phyloP scores from a whole-genome alignment of 2,888 invertebrate genomes.

The Apodemia mormo region DNA sequence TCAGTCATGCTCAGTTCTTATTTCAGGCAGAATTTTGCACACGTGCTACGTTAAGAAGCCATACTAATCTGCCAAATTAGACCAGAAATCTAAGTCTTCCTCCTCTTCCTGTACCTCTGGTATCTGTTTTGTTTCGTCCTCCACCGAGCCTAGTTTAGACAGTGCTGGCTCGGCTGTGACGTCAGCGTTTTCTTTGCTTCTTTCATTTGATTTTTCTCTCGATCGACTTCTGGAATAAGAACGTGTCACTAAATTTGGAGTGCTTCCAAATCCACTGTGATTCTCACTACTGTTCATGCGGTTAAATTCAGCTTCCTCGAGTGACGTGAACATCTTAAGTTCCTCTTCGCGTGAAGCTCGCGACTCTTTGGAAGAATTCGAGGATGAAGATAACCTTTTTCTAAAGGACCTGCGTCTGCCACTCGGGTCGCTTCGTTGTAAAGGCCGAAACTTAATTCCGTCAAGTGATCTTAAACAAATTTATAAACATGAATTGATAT shows the following conservation, averaged over 20 bases:
- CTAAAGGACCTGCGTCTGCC: slow-evolving; percentile 83
- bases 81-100: slow-evolving; percentile 73
- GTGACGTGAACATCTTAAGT: slow-evolving; percentile 83
- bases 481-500: slow-evolving; percentile 66
- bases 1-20: slow-evolving; percentile 68
- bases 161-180: slow-evolving; percentile 47
- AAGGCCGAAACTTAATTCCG: slow-evolving; percentile 83
- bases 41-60: slow-evolving; percentile 60
- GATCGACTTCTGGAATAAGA: slow-evolving; percentile 81
- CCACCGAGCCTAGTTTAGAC: slow-evolving; percentile 67
- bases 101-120: slow-evolving; percentile 65
- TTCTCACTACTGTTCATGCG: slow-evolving; percentile 56
- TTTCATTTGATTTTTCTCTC: slow-evolving; percentile 63
- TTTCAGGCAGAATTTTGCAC: slow-evolving; percentile 53
- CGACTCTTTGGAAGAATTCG: slow-evolving; percentile 82
- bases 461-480: slow-evolving; percentile 84
- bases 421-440: slow-evolving; percentile 83
- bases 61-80: slow-evolving; percentile 67
- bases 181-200: slow-evolving; percentile 55
- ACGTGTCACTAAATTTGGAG: slow-evolving; percentile 76
- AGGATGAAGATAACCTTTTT: slow-evolving; percentile 82
- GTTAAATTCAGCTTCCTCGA: slow-evolving; percentile 83
- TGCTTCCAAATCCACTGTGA: slow-evolving; percentile 59
- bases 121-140: slow-evolving; percentile 59
- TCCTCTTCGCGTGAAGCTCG: slow-evolving; percentile 84